Conservation (phyloP, 1,140 invertebrate species). For the Aphis craccivora region DNA sequence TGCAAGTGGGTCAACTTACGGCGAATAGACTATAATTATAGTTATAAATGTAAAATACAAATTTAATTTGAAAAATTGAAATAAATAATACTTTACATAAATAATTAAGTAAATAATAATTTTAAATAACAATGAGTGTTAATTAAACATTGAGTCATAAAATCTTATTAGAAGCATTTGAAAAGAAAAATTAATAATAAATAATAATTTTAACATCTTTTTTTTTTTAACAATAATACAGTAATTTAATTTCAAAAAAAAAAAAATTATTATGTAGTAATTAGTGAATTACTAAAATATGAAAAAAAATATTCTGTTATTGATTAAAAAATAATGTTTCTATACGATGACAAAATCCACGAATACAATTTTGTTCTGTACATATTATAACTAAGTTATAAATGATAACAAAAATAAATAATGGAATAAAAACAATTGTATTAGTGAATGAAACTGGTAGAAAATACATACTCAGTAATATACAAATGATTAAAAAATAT, state of each 20-base stretch:
- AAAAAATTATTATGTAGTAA: neutral
- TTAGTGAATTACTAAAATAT: neutral
- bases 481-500: neutral
- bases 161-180: neutral
- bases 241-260: neutral
- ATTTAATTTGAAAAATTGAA: no score
- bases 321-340: conserved; percentile 16
- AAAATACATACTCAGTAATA: neutral
- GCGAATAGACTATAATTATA: no score
- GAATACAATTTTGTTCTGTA: conserved; percentile 41
- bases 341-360: conserved; percentile 14
- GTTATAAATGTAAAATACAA: no score
- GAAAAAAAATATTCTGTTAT: neutral
- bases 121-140: no score
- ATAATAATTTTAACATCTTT: neutral
- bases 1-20: no score
- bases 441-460: neutral
- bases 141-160: neutral
- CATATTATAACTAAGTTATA: conserved; percentile 5
- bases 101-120: no score
- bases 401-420: neutral
- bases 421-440: neutral
- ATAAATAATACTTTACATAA: no score
- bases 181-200: no score
- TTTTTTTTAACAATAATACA: neutral